Base-by-base conservation (phyloP, 2,113 vertebrate genomes). In the Phalacrocorax brasilianus region DNA sequence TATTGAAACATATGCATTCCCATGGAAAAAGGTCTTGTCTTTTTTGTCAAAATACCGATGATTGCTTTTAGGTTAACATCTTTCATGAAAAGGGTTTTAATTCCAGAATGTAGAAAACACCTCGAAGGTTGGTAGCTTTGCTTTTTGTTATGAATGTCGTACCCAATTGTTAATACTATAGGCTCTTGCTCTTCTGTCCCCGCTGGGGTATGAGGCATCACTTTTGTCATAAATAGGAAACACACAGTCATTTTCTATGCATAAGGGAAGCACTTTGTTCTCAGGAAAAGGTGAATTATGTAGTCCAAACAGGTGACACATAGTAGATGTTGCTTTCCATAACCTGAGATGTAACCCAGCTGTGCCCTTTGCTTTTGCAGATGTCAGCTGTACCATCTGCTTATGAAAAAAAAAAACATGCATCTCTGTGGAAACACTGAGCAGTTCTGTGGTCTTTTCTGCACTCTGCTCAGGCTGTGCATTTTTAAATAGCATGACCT, bases 311-410 rank as follows among this genome's bases (percentile, higher is more conserved):
- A 97, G 94, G 94, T 96, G 94, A 96, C 90, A 95, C 68, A 56
- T n/a, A 89, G 85, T 94, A 75, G 89, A 91, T 96, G 95, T 95
- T 95, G 95, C 95, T 97, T 96, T 97, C 94, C 86, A 95, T 76
- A 95, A 96, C 94, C 88, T 96, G 95, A 97, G 93, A 84, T 79
- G 84, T 92, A 91, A 93, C 92, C 96, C 86, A 93, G 80, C 94
- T 91, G 81, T 92, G 93, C 93, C 96, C 94, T 96, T 93, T 97
- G 92, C 89, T 97, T 96, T 94, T 94, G 92, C 95, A 96, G 97
- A 92, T 97, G 91, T 96, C 95, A 96, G 91, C 96, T 8, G 26
- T 56, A 92, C 93, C 96, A 96, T 96, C 96, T 97, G 95, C 95
- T 93, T 68, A 82, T 87, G 81, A 93, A 85, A 93, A 90, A 87